A percentile compares a stretch with the other conserved stretches of the same genome.
Evolutionary conservation across 2,113 vertebrate species (phyloP).

Genomic region (Vireo altiloquus): DNA sequence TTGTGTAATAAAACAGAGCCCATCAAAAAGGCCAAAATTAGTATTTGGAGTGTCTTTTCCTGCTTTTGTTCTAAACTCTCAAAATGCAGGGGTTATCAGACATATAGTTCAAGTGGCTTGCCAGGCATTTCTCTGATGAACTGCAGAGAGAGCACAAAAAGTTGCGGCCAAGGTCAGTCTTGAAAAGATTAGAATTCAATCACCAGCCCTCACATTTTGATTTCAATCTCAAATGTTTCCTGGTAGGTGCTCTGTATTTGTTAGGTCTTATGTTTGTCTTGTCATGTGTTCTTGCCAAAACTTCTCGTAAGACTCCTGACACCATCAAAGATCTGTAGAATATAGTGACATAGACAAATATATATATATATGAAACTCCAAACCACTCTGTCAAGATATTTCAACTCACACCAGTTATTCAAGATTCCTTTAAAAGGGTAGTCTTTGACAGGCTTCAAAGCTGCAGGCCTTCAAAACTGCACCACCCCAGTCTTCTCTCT

Average conservation of each 20-base stretch:
- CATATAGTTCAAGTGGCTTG: background rate
- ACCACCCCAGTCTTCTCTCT: background rate
- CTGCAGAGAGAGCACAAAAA: background rate
- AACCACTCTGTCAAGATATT: background rate
- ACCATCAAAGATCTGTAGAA: background rate
- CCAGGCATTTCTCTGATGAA: background rate
- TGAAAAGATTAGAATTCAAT: background rate
- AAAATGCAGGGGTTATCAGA: background rate
- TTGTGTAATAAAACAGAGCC: background rate
- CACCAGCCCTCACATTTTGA: background rate
- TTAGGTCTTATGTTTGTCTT: background rate
- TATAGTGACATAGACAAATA: background rate
- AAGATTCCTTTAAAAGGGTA: background rate
- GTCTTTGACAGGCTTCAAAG: background rate
- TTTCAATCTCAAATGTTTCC: background rate
- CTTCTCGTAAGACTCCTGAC: background rate
- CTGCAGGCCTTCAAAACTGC: background rate
- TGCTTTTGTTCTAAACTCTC: constrained; percentile 22
- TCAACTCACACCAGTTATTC: background rate
- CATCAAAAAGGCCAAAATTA: background rate
- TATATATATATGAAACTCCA: rapidly evolving
- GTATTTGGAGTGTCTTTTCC: constrained; percentile 18
- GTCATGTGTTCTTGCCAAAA: background rate
- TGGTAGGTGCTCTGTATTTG: background rate
- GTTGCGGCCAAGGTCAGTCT: background rate